phyloP scores from a whole-genome alignment of 2,888 invertebrate species.

The Ditula angustiorana region DNA sequence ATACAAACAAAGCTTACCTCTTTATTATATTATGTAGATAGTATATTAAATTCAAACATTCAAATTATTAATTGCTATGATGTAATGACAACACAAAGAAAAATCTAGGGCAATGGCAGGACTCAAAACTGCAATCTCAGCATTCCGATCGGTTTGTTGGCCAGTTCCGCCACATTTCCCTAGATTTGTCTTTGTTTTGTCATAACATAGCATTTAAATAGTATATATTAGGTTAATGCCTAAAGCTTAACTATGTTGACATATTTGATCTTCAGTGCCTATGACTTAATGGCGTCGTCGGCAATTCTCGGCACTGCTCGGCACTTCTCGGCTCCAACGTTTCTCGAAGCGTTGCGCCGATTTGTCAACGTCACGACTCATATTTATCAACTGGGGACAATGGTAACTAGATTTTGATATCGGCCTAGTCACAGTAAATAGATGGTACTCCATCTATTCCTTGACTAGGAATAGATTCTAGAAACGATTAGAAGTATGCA shows the following conservation, averaged over 20 bases:
- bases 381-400: constrained; percentile 81
- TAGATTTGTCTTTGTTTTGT: too few species aligned
- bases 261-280: constrained; percentile 8
- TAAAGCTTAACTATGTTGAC: neutral
- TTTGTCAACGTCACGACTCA: constrained; percentile 81
- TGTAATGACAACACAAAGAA: too few species aligned
- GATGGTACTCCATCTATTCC: neutral
- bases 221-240: too few species aligned
- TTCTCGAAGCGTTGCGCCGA: constrained; percentile 57
- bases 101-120: too few species aligned
- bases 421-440: constrained; percentile 50
- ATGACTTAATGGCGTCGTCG: constrained; percentile 18
- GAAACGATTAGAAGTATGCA: neutral
- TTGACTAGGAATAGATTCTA: neutral
- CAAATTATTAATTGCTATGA: too few species aligned
- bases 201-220: too few species aligned
- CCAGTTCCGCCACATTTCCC: too few species aligned
- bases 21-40: too few species aligned
- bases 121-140: too few species aligned
- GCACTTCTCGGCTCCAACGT: constrained; percentile 45
- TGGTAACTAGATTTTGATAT: constrained; percentile 83
- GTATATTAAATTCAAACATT: too few species aligned
- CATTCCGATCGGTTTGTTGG: too few species aligned
- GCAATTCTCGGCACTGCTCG: constrained; percentile 27
- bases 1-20: too few species aligned